Base-by-base conservation (phyloP, 2,113 vertebrate species). In the Ivindomyrus marchei region DNA sequence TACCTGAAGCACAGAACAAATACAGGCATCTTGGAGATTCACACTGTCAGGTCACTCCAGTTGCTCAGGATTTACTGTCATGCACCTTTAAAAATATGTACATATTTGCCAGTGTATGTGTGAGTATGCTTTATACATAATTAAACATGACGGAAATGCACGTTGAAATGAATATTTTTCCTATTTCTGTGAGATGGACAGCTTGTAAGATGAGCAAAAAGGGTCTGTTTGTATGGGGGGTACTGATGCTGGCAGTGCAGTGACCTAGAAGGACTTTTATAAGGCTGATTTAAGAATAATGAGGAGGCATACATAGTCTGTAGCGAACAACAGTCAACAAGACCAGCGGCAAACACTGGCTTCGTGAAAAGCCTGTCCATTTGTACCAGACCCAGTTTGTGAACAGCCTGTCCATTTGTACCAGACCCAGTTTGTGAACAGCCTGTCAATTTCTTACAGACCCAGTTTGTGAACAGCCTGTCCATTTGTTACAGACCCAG, bases 51-150 rank as follows among this genome's bases (percentile, higher is more conserved):
- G 84, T 86, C 84, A 27, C 84, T 27, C 24, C 45, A 27, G 45
- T 36, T 80, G 74, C 42, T 86, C 45, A 86, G 47, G 24, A 86
- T 47, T 86, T 47, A n/a, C 42, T 86, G 45, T 86, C 24, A 27
- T 47, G 46, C 45, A 86, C 84, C 46, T 85, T 85, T 46, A 47
- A 84, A 85, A 85, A 85, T 85, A 85, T 45, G 42, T 85, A 85
- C 46, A 85, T 85, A 85, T 45, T 46, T 84, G 15, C 8, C 21
- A 11, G 27, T 85, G 15, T 85, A 46, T 85, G 46, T 85, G 83
- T 45, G 39, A 85, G 83, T 39, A 42, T 80, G 74, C 74, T 80
- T 80, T 80, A 80, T 80, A 80, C 74, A 80, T 80, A 80, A 80
- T 80, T 80, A 80, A 80, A 80, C 74, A 80, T 80, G 74, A 80